Percentiles rank a stretch among this genome's conserved stretches.
These are phyloP conservation scores for Antheraea yamamai DNA, from an alignment of 2,888 invertebrate species.

Conservation along the genomic window DNA sequence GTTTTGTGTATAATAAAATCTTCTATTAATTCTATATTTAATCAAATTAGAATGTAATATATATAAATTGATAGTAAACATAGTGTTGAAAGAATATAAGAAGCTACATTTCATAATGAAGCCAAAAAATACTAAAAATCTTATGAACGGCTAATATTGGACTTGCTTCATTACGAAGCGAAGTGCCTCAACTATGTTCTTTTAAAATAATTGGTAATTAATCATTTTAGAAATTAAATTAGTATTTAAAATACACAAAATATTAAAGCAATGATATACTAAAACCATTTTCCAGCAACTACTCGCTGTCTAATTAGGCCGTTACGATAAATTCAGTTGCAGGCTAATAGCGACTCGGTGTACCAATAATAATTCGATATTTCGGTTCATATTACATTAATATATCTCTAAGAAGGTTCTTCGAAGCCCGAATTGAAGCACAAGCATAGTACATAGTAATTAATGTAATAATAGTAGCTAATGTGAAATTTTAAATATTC, in stretches of 20 bases:
- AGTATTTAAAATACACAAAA: background rate
- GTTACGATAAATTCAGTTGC: conserved; percentile 52
- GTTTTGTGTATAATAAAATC: background rate
- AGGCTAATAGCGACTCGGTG: conserved; percentile 55
- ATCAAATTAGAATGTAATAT: background rate
- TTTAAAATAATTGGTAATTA: too few relatives aligned
- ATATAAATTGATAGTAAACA: background rate
- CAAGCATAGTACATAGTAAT: background rate
- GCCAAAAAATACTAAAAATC: too few relatives aligned
- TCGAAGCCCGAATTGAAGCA: background rate
- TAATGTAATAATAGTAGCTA: background rate
- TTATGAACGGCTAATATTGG: too few relatives aligned
- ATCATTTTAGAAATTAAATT: too few relatives aligned
- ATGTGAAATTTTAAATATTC: background rate
- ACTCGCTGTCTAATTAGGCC: conserved; percentile 34
- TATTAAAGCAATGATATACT: background rate
- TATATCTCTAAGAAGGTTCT: conserved; percentile 9
- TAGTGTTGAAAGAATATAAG: background rate
- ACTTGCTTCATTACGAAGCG: too few relatives aligned
- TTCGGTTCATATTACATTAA: conserved; percentile 21
- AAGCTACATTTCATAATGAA: too few relatives aligned
- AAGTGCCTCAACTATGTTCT: too few relatives aligned
- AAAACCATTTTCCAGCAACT: conserved; percentile 14
- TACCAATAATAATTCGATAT: conserved; percentile 48
- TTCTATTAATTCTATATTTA: background rate